These are phyloP conservation scores for Macheiramphus alcinus DNA, from an alignment of 2,113 vertebrate species.

Conservation along the genomic window DNA sequence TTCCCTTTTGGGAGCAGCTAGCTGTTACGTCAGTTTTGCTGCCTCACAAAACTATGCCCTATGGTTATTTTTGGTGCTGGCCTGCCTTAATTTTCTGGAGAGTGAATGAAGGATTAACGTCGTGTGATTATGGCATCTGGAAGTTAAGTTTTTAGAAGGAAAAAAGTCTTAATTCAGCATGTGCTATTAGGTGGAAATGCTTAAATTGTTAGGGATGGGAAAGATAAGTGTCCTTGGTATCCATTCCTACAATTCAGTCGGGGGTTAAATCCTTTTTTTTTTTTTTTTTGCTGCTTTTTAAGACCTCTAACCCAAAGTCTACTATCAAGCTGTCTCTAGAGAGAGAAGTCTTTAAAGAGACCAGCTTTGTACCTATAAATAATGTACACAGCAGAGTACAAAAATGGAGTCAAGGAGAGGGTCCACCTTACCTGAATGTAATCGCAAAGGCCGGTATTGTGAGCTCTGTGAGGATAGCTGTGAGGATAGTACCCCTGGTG, in stretches of 20 bases:
- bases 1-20: neutral
- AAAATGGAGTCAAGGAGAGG: slow-evolving; percentile 22
- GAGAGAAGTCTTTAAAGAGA: slow-evolving; percentile 1
- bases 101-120: neutral
- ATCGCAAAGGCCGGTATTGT: neutral
- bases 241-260: neutral
- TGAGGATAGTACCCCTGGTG: neutral
- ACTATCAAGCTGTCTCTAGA: neutral
- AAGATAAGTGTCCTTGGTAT: neutral
- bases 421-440: neutral
- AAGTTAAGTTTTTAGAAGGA: neutral
- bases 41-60: slow-evolving; percentile 17
- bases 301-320: slow-evolving; percentile 27
- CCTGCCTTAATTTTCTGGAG: slow-evolving; percentile 33
- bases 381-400: neutral
- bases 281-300: neutral
- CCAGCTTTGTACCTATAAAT: slow-evolving; percentile 41
- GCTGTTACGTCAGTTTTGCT: neutral
- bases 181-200: neutral
- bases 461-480: neutral
- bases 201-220: neutral
- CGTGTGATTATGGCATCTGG: neutral
- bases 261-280: neutral
- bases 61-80: slow-evolving; percentile 20
- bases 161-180: neutral